phyloP scores from a whole-genome alignment of 2,113 vertebrate species.

The Etheostoma spectabile region DNA sequence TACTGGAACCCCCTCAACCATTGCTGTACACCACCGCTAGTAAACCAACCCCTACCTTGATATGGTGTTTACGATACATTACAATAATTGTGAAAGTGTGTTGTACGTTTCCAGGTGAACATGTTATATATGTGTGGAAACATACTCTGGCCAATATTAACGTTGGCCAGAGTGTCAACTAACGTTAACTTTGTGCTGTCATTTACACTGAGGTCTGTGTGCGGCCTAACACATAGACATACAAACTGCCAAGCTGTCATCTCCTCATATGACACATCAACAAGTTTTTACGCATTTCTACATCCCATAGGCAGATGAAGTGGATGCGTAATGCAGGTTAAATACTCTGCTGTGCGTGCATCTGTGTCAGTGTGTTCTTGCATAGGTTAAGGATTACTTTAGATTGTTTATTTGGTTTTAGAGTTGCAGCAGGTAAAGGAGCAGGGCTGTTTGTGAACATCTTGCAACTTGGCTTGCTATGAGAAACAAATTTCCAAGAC shows the following conservation, averaged over 20 bases:
- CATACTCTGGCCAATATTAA: conserved; percentile 10
- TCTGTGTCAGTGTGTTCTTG: conserved; percentile 15
- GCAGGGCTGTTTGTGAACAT: conserved; percentile 42
- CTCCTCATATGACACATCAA: conserved; percentile 37
- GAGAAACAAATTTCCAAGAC: neutral
- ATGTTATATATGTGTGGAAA: conserved; percentile 39
- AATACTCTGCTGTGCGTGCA: neutral
- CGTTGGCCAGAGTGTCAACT: neutral
- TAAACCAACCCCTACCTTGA: neutral
- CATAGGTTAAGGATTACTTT: conserved; percentile 51
- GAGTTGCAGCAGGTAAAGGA: conserved; percentile 60
- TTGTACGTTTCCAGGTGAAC: conserved; percentile 26
- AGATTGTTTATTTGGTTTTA: conserved; percentile 68
- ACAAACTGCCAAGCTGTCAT: conserved; percentile 53
- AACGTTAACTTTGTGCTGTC: neutral
- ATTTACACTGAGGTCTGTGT: conserved; percentile 27
- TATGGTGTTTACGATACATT: conserved; percentile 15
- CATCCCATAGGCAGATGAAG: conserved; percentile 23
- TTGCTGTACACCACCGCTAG: neutral
- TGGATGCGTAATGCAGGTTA: conserved; percentile 19
- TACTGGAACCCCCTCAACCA: no score
- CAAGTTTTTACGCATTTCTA: conserved; percentile 40
- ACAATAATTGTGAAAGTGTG: conserved; percentile 19
- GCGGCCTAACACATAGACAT: conserved; percentile 15
- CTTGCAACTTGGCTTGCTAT: neutral